Evolutionary conservation across 2,888 invertebrate species (phyloP), one percentile per base, ranked within the genome.

Genomic region (Anticlea derivata): DNA sequence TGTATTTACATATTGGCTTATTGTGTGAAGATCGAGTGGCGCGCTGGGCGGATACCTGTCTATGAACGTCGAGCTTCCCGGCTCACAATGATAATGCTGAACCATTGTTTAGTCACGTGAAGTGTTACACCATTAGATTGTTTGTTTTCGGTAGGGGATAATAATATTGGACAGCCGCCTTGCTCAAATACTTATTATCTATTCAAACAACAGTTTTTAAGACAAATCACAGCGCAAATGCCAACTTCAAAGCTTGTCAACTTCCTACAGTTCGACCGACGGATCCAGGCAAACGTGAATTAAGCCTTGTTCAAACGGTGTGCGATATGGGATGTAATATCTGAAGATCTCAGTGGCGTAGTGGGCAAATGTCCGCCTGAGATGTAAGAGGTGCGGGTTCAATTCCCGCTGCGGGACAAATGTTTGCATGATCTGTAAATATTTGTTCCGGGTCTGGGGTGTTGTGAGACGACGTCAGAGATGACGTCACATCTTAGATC

Each of bases 111-210:
- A 58, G 61, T 68, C 61, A 66, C 68, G 73, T 73, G 69, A 75
- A 75, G 75, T 73, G 74, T 73, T 71, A 66, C 67, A 67, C 70
- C 65, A 72, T 70, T 69, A 75, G 68, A 68, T 64, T 79, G 78
- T 83, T 85, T 82, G 79, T 80, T 80, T 80, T 76, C 80, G 65
- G 82, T 80, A 78, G 78, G 78, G 50, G 39, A n/a, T 53, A 49
- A 49, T 58, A 48, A 49, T 55, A 55, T 50, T 56, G 34, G 49
- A 58, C 44, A 58, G 45, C 39, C 40, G 38, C 30, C 49, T 47
- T 50, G 51, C 55, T 46, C 20, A 17, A 37, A 44, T 27, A 48
- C 31, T 22, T 30, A 48, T 41, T 39, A n/a, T n/a, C n/a, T n/a
- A n/a, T n/a, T n/a, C n/a, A n/a, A 8, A 23, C 46, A 35, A 30